Evolutionary conservation across 2,113 vertebrate genomes (phyloP).

Genomic region (Pachycephala philippinensis): DNA sequence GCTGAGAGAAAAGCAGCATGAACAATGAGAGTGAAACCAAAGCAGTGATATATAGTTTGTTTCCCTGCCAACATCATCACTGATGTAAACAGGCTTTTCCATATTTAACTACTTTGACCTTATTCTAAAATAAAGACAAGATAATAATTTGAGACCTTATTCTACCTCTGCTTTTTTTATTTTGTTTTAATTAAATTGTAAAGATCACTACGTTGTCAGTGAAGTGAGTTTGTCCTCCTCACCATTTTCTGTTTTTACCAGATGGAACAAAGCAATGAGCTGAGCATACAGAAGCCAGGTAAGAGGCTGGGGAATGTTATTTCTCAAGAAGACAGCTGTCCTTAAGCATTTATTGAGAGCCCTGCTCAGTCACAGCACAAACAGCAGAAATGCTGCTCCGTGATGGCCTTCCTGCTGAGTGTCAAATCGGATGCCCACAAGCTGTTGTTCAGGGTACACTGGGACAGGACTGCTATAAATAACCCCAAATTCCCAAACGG

Average conservation of each 20-base stretch:
- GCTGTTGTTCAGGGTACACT: not conserved
- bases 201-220: not conserved
- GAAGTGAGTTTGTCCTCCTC: not conserved
- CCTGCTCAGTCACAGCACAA: not conserved
- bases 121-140: not conserved
- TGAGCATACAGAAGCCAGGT: not conserved
- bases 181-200: not conserved
- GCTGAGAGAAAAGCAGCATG: not conserved
- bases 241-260: not conserved
- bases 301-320: not conserved
- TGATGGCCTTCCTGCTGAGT: not conserved
- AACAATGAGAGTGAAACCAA: not conserved
- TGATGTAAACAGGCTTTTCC: not conserved
- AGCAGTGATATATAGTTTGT: not conserved
- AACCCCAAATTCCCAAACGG: not conserved
- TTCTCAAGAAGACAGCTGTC: not conserved
- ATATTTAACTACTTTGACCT: not conserved
- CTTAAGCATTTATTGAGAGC: not conserved
- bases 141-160: not conserved
- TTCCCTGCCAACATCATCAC: not conserved
- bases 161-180: not conserved
- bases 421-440: not conserved
- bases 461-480: not conserved
- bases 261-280: not conserved
- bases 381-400: not conserved